Percentiles rank a stretch among this genome's conserved stretches.
These are phyloP conservation scores for Orchestes rusci DNA, from an alignment of 2,888 invertebrate genomes.

Conservation along the genomic window DNA sequence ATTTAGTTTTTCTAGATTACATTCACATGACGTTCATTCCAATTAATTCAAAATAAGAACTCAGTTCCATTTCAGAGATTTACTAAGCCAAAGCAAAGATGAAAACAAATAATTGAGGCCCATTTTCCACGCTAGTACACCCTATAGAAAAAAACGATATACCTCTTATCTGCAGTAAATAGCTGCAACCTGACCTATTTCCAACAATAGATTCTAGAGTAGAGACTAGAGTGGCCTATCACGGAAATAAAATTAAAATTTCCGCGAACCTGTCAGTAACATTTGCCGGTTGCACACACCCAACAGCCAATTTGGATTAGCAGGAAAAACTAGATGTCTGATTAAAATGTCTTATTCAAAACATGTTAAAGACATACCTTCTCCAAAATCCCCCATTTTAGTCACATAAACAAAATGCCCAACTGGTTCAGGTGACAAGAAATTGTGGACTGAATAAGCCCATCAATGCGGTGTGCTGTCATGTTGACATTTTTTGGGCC, in stretches of 20 bases:
- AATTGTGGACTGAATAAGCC: conserved; percentile 10
- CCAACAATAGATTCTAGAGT: background rate
- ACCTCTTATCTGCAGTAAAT: no score
- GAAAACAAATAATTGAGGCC: no score
- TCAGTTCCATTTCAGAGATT: no score
- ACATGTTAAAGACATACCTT: no score
- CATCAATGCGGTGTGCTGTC: conserved; percentile 26
- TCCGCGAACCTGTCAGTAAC: conserved; percentile 1
- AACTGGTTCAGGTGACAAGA: conserved; percentile 3
- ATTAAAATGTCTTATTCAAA: no score
- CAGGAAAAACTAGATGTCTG: no score
- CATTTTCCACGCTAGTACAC: no score
- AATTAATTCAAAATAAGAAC: no score
- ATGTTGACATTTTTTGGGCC: conserved; percentile 36
- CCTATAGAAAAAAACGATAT: no score
- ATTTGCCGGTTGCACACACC: background rate
- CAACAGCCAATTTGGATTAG: background rate
- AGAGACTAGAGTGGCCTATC: conserved; percentile 1
- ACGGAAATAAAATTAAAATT: conserved; percentile 7
- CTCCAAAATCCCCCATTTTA: conserved; percentile 40
- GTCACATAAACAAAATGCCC: conserved; percentile 9
- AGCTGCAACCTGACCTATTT: background rate
- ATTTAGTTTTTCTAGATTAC: no score
- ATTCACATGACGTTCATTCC: no score
- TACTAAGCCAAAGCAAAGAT: no score